These are phyloP conservation scores for Hypsibius dujardini DNA, from an alignment of 1,140 invertebrate genomes.

Conservation along the genomic window DNA sequence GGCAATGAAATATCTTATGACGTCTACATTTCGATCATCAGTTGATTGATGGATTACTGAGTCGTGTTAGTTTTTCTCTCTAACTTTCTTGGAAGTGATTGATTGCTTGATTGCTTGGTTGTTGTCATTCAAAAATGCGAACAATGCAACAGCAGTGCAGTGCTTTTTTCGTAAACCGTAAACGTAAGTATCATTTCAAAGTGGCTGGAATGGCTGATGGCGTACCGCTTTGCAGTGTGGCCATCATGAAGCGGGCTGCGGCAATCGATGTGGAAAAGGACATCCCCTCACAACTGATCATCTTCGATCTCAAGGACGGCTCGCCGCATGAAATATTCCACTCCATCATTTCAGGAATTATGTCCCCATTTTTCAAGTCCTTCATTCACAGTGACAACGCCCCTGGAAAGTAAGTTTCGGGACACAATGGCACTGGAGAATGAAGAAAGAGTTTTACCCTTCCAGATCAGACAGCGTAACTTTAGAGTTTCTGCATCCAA, in stretches of 20 bases:
- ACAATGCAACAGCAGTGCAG: no score
- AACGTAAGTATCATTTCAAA: no score
- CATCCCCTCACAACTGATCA: conserved; percentile 65
- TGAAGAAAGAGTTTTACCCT: no score
- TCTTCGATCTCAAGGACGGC: conserved; percentile 79
- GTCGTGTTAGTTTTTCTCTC: no score
- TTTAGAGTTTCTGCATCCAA: no score
- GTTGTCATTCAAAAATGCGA: no score
- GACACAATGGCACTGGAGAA: neutral
- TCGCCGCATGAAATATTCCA: conserved; percentile 92
- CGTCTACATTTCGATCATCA: neutral
- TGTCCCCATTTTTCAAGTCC: conserved; percentile 90
- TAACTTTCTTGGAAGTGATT: no score
- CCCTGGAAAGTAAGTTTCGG: conserved; percentile 23
- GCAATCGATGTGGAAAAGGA: conserved; percentile 88
- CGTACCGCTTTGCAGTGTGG: conserved; percentile 40
- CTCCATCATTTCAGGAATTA: conserved; percentile 41
- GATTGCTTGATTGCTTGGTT: no score
- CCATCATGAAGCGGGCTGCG: conserved; percentile 68
- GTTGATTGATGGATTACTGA: conserved; percentile 18
- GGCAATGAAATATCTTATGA: neutral
- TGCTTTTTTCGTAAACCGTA: no score
- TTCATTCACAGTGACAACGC: conserved; percentile 36
- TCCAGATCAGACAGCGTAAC: no score
- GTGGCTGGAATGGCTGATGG: neutral